Conservation (phyloP, 2,113 vertebrate genomes). For the Mugil cephalus region DNA sequence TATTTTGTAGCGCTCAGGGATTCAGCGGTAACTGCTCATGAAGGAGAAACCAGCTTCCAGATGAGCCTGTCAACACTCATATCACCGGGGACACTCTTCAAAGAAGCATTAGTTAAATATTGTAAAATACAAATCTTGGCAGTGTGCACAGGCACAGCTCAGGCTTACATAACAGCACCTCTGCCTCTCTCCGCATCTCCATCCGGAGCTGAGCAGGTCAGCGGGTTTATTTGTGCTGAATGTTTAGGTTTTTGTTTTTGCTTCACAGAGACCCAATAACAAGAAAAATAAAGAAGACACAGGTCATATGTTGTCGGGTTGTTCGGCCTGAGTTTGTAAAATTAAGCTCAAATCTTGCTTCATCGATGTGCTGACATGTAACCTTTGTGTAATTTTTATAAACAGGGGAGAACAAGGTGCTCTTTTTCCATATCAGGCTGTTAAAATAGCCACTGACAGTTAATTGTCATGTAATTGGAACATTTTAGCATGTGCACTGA, state of each 20-base stretch:
- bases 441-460: constrained; percentile 43
- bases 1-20: constrained; percentile 40
- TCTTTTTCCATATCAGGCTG: constrained; percentile 3
- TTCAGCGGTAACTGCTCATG: constrained; percentile 49
- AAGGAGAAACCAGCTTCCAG: constrained; percentile 49
- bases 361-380: neutral
- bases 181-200: constrained; percentile 45
- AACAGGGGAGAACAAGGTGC: constrained; percentile 17
- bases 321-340: constrained; percentile 9
- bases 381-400: constrained; percentile 22
- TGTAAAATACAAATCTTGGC: constrained; percentile 68
- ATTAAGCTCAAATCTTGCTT: neutral
- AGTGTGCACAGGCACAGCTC: constrained; percentile 44
- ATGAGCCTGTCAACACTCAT: constrained; percentile 58
- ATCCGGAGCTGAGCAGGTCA: constrained; percentile 49
- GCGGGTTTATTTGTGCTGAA: constrained; percentile 24
- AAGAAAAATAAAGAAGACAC: neutral
- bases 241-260: neutral
- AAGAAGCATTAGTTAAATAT: constrained; percentile 43
- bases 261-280: neutral
- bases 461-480: constrained; percentile 53
- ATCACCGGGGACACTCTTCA: constrained; percentile 42
- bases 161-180: constrained; percentile 64
- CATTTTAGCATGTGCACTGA: constrained; percentile 51
- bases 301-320: constrained; percentile 2